Conservation (phyloP, 2,113 vertebrate genomes). For the Empidonax traillii region DNA sequence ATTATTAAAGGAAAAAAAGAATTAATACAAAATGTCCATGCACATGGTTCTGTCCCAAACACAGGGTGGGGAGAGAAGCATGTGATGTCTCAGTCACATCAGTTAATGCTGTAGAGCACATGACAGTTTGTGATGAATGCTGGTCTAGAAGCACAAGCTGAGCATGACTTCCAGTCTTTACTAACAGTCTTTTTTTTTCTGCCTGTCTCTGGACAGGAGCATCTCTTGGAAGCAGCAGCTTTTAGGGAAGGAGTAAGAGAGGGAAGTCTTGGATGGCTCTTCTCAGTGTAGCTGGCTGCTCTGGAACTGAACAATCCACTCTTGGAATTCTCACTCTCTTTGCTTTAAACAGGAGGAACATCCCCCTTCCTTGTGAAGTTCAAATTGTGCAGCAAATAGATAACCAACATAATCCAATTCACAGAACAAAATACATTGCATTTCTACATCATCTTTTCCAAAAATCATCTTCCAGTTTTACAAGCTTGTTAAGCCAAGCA, state of each 20-base stretch:
- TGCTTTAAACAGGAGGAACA: neutral
- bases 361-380: neutral
- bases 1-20: neutral
- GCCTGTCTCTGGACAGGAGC: neutral
- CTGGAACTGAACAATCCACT: neutral
- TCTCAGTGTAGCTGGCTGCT: neutral
- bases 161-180: neutral
- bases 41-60: neutral
- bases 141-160: neutral
- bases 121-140: neutral
- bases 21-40: neutral
- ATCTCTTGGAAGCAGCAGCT: neutral
- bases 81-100: slow-evolving; percentile 13
- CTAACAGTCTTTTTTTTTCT: neutral
- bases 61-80: neutral
- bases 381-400: neutral
- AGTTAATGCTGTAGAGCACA: neutral
- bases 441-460: neutral
- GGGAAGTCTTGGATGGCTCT: neutral
- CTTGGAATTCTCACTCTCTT: neutral
- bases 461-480: neutral
- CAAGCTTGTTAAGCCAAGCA: neutral
- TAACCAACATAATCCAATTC: neutral
- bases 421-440: neutral
- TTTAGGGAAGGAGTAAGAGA: neutral